Conservation (phyloP, 2,797 vertebrate genomes). For the Eurystomus glaucurus region DNA sequence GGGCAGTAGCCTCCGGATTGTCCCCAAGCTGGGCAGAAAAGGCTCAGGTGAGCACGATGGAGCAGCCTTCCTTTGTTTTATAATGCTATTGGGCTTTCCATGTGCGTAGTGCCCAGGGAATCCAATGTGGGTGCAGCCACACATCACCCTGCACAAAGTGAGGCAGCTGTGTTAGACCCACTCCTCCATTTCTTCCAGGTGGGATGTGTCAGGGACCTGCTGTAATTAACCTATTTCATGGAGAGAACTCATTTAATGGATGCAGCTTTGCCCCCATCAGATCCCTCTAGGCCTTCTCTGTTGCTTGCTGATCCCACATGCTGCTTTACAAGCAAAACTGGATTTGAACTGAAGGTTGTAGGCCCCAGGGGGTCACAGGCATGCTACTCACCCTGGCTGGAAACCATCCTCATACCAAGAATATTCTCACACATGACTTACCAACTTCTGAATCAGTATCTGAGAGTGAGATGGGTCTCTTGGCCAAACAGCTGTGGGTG, state of each 20-base stretch:
- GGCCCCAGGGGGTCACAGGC: neutral
- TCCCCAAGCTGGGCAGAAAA: neutral
- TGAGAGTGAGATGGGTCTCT: neutral
- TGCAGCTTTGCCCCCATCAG: neutral
- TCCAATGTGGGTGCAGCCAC: fast-evolving
- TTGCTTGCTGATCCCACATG: neutral
- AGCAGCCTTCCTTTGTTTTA: neutral
- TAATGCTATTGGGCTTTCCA: neutral
- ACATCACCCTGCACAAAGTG: fast-evolving
- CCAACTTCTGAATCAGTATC: neutral
- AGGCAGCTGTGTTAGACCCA: fast-evolving
- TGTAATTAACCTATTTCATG: neutral
- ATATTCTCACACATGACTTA: neutral
- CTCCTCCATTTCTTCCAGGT: neutral
- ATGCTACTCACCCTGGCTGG: neutral
- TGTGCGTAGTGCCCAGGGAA: neutral
- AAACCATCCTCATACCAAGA: neutral
- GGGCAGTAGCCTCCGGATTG: neutral
- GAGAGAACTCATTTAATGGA: neutral
- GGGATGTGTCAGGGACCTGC: neutral
- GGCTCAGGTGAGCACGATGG: neutral
- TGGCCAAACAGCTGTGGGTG: neutral
- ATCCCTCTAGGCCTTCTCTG: neutral
- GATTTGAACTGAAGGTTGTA: neutral
- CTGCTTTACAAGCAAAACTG: neutral